These are phyloP conservation scores for Drosophila varians DNA, from an alignment of 1,140 invertebrate species.

Conservation along the genomic window DNA sequence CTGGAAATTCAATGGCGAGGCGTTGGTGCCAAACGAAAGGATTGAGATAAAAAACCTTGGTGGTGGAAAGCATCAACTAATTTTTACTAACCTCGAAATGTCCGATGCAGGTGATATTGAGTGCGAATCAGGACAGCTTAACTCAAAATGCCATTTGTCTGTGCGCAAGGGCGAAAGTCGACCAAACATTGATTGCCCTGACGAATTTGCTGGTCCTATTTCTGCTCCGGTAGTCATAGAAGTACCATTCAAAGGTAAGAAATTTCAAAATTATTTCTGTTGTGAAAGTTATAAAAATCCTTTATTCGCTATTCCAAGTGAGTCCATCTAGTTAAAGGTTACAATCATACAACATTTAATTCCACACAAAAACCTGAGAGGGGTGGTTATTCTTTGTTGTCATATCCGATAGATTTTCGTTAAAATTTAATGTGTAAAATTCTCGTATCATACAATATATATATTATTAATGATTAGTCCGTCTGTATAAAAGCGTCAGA, in stretches of 20 bases:
- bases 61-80: conserved; percentile 94
- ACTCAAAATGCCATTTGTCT: conserved; percentile 90
- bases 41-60: conserved; percentile 95
- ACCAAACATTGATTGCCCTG: conserved; percentile 91
- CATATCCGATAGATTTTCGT: no score
- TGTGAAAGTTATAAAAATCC: no score
- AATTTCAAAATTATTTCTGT: no score
- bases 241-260: conserved; percentile 95
- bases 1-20: conserved; percentile 96
- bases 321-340: no score
- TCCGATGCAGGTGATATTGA: conserved; percentile 93
- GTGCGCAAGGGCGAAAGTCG: conserved; percentile 94
- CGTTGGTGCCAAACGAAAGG: conserved; percentile 90
- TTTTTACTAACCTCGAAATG: conserved; percentile 93
- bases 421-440: no score
- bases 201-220: conserved; percentile 91
- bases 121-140: conserved; percentile 92
- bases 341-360: no score
- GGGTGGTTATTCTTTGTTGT: no score
- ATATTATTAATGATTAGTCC: no score
- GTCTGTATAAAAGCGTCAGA: no score
- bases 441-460: no score
- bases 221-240: conserved; percentile 92
- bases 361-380: no score
- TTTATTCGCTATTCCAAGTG: no score